phyloP scores from a whole-genome alignment of 92 coral and sea anemone genomes.

The Porites evermanni region DNA sequence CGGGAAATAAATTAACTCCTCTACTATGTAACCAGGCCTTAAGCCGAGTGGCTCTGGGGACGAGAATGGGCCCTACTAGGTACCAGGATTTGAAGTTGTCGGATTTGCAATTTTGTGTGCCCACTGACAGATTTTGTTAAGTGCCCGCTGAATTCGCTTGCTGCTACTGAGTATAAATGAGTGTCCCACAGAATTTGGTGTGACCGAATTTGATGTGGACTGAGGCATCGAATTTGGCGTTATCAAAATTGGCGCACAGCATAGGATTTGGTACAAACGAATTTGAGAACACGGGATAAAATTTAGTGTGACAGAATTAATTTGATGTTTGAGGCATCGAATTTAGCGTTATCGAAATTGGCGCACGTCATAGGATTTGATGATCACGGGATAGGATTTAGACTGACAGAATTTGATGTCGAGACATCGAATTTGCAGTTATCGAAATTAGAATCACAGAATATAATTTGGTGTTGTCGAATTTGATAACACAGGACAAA shows the following conservation, averaged over 20 bases:
- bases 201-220: not conserved
- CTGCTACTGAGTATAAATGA: too few relatives aligned
- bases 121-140: not conserved
- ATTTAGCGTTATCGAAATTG: too few relatives aligned
- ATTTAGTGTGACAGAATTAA: too few relatives aligned
- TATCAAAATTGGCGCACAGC: too few relatives aligned
- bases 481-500: not conserved
- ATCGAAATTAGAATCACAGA: not conserved
- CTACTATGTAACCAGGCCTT: conserved; percentile 6
- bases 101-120: conserved; percentile 2
- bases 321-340: too few relatives aligned
- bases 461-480: not conserved
- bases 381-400: not conserved
- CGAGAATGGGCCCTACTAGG: not conserved
- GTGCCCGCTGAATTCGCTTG: not conserved
- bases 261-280: too few relatives aligned
- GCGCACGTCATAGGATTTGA: too few relatives aligned
- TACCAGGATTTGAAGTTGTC: conserved; percentile 2
- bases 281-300: too few relatives aligned
- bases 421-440: not conserved
- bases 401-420: not conserved
- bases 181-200: not conserved
- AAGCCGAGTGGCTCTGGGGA: too few relatives aligned
- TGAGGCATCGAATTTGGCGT: too few relatives aligned
- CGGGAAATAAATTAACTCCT: conserved; percentile 3